Evolutionary conservation across 1,140 invertebrate species (phyloP).

Genomic region (Reticulitermes speratus): DNA sequence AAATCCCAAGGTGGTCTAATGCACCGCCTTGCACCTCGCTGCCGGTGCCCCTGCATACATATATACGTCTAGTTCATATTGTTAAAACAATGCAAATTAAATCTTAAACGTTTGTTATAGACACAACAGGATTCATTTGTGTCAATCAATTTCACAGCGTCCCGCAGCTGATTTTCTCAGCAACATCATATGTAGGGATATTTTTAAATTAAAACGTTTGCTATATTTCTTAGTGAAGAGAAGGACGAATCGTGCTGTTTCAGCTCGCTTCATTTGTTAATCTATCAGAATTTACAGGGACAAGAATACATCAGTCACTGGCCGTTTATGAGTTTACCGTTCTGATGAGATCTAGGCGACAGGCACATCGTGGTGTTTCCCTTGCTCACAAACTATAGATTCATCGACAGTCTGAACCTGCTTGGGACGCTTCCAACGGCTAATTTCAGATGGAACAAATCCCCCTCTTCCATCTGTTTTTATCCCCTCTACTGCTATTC

Average conservation of each 20-base stretch:
- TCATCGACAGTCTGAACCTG: neutral
- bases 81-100: no score
- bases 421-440: slow-evolving; percentile 44
- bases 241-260: neutral
- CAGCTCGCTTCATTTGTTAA: neutral
- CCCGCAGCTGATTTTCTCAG: no score
- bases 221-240: neutral
- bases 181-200: no score
- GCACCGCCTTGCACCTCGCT: no score
- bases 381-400: neutral
- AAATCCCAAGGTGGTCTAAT: no score
- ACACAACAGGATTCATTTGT: no score
- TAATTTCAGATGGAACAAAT: slow-evolving; percentile 46
- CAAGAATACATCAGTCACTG: neutral
- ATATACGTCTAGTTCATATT: no score
- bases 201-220: neutral
- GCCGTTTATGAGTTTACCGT: neutral
- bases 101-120: no score
- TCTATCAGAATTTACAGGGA: neutral
- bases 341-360: neutral
- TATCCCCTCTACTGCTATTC: neutral
- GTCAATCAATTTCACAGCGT: no score
- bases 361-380: neutral
- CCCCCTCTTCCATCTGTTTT: slow-evolving; percentile 1
- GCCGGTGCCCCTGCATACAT: no score